Evolutionary conservation across 2,888 invertebrate genomes (phyloP).

Genomic region (Thalpophila matura): DNA sequence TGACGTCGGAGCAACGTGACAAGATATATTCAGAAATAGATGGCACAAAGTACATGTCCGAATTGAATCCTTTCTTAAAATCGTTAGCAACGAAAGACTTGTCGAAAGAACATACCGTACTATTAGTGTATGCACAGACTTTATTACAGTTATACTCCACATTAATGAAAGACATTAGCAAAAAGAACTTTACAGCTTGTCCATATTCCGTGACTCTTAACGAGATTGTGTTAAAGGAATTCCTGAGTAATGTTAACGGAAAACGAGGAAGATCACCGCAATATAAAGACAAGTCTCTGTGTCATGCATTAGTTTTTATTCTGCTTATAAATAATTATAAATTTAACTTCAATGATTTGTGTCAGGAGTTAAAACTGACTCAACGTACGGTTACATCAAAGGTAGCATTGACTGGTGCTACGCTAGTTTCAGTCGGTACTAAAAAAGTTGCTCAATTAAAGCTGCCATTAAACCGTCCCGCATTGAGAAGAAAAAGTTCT

Average conservation of each 20-base stretch:
- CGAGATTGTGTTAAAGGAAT: slow-evolving; percentile 75
- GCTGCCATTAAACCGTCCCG: slow-evolving; percentile 58
- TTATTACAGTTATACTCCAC: slow-evolving; percentile 71
- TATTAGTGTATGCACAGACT: slow-evolving; percentile 77
- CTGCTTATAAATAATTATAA: slow-evolving; percentile 80
- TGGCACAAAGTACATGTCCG: slow-evolving; percentile 67
- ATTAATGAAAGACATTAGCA: slow-evolving; percentile 70
- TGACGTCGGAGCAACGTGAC: slow-evolving; percentile 81
- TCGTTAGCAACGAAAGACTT: slow-evolving; percentile 63
- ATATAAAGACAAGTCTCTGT: slow-evolving; percentile 81
- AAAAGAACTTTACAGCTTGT: slow-evolving; percentile 75
- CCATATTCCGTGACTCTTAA: slow-evolving; percentile 76
- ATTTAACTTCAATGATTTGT: slow-evolving; percentile 75
- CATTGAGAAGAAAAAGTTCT: slow-evolving; percentile 74
- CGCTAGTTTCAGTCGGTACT: slow-evolving; percentile 64
- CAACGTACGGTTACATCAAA: slow-evolving; percentile 72
- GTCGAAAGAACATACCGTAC: slow-evolving; percentile 67
- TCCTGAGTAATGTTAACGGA: slow-evolving; percentile 69
- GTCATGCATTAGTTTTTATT: slow-evolving; percentile 80
- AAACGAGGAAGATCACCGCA: slow-evolving; percentile 73
- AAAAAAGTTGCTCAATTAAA: slow-evolving; percentile 80
- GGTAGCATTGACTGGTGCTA: slow-evolving; percentile 77
- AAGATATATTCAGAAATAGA: slow-evolving; percentile 77
- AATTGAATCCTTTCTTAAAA: slow-evolving; percentile 72
- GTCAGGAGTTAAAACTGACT: slow-evolving; percentile 74